Conservation (phyloP, 2,888 invertebrate species). For the Listrodromus nycthemerus region DNA sequence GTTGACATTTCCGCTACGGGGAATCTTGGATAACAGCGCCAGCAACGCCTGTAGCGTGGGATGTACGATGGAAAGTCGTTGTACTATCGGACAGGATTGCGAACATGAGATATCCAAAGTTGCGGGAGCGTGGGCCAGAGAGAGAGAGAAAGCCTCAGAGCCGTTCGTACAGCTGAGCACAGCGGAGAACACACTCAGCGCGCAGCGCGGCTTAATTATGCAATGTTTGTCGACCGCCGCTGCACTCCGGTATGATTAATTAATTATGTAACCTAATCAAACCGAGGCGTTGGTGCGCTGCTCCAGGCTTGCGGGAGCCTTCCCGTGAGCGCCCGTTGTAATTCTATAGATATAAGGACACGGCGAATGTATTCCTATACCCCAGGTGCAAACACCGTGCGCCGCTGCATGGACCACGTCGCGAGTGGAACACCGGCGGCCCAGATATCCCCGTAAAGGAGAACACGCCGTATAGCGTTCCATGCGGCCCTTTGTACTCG, state of each 20-base stretch:
- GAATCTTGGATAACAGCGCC: constrained; percentile 14
- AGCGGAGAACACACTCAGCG: constrained; percentile 49
- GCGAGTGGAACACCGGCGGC: not conserved
- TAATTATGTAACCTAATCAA: constrained; percentile 73
- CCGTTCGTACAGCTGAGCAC: constrained; percentile 31
- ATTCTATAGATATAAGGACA: constrained; percentile 16
- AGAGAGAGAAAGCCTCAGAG: not conserved
- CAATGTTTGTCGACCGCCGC: constrained; percentile 74
- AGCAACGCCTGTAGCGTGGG: not conserved
- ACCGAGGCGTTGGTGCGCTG: constrained; percentile 67
- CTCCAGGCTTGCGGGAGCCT: constrained; percentile 39
- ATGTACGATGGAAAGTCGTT: not conserved
- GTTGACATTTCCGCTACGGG: constrained; percentile 7
- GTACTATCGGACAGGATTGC: constrained; percentile 21
- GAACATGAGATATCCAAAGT: constrained; percentile 12
- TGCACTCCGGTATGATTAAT: constrained; percentile 74
- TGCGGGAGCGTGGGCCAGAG: not conserved
- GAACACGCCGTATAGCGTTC: not conserved
- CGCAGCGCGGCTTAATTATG: constrained; percentile 72
- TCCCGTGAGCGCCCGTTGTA: constrained; percentile 19
- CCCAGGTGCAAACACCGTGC: constrained; percentile 23
- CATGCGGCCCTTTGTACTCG: not conserved
- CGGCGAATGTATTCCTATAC: constrained; percentile 14
- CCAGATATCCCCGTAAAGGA: not conserved
- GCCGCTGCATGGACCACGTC: not conserved